Conservation (phyloP, 2,888 invertebrate genomes). For the Catocala nupta region DNA sequence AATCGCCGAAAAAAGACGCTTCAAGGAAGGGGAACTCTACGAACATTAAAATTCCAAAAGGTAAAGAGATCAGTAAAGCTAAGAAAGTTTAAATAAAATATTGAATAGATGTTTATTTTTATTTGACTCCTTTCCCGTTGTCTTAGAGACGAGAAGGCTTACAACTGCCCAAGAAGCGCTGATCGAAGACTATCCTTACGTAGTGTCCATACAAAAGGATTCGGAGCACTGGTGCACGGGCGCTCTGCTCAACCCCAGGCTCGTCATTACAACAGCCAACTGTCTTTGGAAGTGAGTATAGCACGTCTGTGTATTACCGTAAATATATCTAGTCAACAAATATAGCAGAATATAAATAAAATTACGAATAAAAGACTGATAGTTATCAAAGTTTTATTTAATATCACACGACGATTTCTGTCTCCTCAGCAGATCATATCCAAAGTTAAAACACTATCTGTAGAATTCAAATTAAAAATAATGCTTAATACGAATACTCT, state of each 20-base stretch:
- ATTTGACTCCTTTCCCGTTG: conserved; percentile 44
- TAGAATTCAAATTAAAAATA: no score
- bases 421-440: no score
- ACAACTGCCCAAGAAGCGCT: conserved; percentile 69
- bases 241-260: conserved; percentile 72
- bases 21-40: conserved; percentile 11
- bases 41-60: conserved; percentile 28
- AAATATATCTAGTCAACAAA: neutral
- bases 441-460: no score
- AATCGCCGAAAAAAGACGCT: neutral
- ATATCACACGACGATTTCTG: no score
- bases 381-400: no score
- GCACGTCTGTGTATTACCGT: neutral
- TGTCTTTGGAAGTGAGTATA: conserved; percentile 83
- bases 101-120: conserved; percentile 32
- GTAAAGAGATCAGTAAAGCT: conserved; percentile 32
- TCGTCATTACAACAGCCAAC: conserved; percentile 80
- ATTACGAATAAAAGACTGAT: no score
- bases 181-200: conserved; percentile 77
- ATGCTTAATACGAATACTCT: no score
- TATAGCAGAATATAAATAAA: no score
- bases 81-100: conserved; percentile 38
- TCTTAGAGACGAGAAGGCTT: conserved; percentile 64
- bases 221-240: conserved; percentile 79
- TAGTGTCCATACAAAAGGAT: conserved; percentile 77